These are phyloP conservation scores for Prunella himalayana DNA, from an alignment of 2,113 vertebrate genomes.

Conservation along the genomic window DNA sequence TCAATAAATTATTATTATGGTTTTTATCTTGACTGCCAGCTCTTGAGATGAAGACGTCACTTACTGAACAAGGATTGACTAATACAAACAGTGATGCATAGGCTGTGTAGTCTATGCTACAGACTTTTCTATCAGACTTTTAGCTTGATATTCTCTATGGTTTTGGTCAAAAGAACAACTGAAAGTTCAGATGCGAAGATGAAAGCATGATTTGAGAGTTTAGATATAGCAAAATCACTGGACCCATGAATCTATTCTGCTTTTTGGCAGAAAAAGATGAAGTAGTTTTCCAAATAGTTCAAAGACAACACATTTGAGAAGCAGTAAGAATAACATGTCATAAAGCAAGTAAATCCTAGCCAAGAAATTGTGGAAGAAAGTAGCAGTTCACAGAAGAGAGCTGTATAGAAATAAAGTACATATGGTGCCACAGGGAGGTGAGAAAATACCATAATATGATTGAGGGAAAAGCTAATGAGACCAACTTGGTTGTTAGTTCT, in stretches of 20 bases:
- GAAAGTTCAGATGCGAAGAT: neutral
- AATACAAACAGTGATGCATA: neutral
- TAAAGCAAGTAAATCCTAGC: neutral
- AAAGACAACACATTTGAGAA: neutral
- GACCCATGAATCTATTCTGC: neutral
- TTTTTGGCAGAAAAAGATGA: neutral
- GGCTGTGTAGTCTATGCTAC: neutral
- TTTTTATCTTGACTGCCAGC: neutral
- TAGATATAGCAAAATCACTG: neutral
- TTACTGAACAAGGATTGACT: rapidly evolving
- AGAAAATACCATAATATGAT: neutral
- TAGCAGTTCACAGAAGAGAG: neutral
- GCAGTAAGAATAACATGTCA: neutral
- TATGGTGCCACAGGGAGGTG: rapidly evolving
- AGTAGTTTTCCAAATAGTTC: neutral
- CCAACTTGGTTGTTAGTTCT: neutral
- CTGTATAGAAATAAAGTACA: neutral
- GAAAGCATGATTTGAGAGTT: neutral
- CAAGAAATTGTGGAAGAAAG: neutral
- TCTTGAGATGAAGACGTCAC: neutral
- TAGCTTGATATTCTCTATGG: neutral
- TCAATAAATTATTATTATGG: rapidly evolving
- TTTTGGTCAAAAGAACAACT: neutral
- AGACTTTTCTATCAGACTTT: neutral
- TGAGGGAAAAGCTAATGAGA: neutral